Percentiles rank a stretch among this genome's conserved stretches.
Conservation (phyloP, 2,888 invertebrate species). For the Selenia dentaria region DNA sequence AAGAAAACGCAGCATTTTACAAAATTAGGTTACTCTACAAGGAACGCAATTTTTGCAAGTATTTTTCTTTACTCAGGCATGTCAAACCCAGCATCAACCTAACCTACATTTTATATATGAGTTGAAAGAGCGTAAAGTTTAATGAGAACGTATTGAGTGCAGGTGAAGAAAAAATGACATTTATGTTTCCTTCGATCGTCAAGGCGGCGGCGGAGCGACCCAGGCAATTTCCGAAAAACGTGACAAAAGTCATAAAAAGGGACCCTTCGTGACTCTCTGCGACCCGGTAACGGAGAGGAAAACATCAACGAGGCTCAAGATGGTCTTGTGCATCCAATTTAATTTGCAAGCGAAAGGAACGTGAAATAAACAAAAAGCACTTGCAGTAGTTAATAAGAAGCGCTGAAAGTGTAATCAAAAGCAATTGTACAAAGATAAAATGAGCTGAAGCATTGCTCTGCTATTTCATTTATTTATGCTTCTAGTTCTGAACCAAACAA, state of each 20-base stretch:
- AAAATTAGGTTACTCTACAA: too few relatives aligned
- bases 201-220: slow-evolving; percentile 36
- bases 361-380: slow-evolving; percentile 1
- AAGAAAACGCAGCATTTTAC: too few relatives aligned
- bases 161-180: slow-evolving; percentile 10
- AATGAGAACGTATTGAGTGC: slow-evolving; percentile 30
- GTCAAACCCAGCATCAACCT: too few relatives aligned
- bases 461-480: background rate
- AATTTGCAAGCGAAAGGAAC: slow-evolving; percentile 29
- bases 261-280: slow-evolving; percentile 30
- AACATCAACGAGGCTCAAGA: slow-evolving; percentile 25
- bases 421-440: background rate
- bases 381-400: slow-evolving; percentile 3
- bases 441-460: too few relatives aligned
- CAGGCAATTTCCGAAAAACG: slow-evolving; percentile 62
- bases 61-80: too few relatives aligned
- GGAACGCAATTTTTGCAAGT: too few relatives aligned
- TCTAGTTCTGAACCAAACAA: background rate
- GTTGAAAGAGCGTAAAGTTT: slow-evolving; percentile 11
- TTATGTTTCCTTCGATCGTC: slow-evolving; percentile 45
- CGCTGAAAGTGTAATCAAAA: background rate
- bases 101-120: background rate
- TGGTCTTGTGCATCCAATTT: slow-evolving; percentile 26
- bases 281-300: slow-evolving; percentile 29
- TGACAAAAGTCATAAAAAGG: slow-evolving; percentile 64